Conservation (phyloP, 2,888 invertebrate species). For the Encarsia formosa region DNA sequence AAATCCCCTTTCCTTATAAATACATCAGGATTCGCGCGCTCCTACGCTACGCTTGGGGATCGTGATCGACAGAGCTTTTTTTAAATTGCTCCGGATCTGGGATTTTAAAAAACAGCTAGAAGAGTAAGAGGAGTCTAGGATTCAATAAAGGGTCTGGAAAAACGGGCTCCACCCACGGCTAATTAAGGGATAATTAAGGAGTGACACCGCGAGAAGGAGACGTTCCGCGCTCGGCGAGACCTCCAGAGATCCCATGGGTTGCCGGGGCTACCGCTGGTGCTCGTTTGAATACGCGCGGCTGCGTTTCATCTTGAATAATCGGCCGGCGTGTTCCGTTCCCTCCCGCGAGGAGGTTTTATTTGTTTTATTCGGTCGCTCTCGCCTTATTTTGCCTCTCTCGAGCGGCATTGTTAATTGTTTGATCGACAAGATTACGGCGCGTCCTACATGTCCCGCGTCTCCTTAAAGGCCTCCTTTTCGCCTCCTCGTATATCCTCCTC, state of each 20-base stretch:
- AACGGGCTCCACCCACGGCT: constrained; percentile 28
- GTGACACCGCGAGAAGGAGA: constrained; percentile 47
- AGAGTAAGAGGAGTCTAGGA: not conserved
- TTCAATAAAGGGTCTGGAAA: not conserved
- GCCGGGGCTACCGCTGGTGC: constrained; percentile 21
- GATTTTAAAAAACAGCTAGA: too few relatives aligned
- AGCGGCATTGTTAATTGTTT: constrained; percentile 51
- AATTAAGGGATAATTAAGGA: constrained; percentile 51
- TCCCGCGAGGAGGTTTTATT: too few relatives aligned
- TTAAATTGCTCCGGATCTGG: too few relatives aligned
- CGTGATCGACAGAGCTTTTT: not conserved
- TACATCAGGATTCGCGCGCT: constrained; percentile 51
- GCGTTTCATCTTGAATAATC: constrained; percentile 34
- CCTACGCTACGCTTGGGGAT: not conserved
- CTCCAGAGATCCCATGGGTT: constrained; percentile 25
- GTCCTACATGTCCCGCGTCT: constrained; percentile 48
- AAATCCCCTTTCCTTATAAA: constrained; percentile 51
- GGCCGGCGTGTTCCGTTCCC: constrained; percentile 30
- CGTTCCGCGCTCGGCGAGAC: constrained; percentile 30
- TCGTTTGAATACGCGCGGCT: constrained; percentile 9
- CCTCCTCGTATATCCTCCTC: constrained; percentile 16
- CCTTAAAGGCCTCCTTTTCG: constrained; percentile 28
- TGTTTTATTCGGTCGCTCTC: constrained; percentile 7
- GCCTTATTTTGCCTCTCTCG: constrained; percentile 6
- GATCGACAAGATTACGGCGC: constrained; percentile 51